Evolutionary conservation across 2,888 invertebrate genomes (phyloP), one percentile per base, ranked within the genome.

Genomic region (Anoncus sp.): DNA sequence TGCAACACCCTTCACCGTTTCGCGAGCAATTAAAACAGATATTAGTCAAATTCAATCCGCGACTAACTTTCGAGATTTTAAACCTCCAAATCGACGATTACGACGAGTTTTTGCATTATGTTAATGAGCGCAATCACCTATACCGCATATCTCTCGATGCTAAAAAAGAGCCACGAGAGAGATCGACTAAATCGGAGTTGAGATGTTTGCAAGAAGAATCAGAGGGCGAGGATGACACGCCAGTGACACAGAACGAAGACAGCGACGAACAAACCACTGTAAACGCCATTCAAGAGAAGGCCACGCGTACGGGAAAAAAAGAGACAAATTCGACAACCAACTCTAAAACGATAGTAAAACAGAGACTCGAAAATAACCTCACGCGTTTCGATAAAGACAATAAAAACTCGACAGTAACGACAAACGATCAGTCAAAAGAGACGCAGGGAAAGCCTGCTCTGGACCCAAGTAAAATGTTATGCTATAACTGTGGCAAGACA

Each of bases 31-130:
- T 3, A 3, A 62, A 38, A 20, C 63, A 80, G 27, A 77, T 80
- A 3, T 55, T 77, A 0, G 40, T 35, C 3, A 79, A 76, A 65
- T 76, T 79, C 16, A 73, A 67, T 16, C 75, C 79, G 24, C 63
- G 66, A 0, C 7, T 80, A 10, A 55, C 63, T 3, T 66, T 53
- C 16, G 79, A 80, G 43, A 66, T 75, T 12, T 24, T 76, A 12
- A 76, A 76, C 24, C n/a, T 76, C 1, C 10, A 18, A 5, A 43
- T 73, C 7, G 14, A 35, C 2, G 40, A 76, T 22, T 75, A 75
- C 24, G 47, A 51, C 0, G 65, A 73, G n/a, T 77, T 77, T 62
- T 31, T 66, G 0, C 75, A 75, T 12, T 79, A 71, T 24, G 66
- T 67, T 1, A 79, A 79, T 22, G 69, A 76, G 16, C 31, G 73